Base-by-base conservation (phyloP, 2,113 vertebrate species). In the Tragulus kanchil region DNA sequence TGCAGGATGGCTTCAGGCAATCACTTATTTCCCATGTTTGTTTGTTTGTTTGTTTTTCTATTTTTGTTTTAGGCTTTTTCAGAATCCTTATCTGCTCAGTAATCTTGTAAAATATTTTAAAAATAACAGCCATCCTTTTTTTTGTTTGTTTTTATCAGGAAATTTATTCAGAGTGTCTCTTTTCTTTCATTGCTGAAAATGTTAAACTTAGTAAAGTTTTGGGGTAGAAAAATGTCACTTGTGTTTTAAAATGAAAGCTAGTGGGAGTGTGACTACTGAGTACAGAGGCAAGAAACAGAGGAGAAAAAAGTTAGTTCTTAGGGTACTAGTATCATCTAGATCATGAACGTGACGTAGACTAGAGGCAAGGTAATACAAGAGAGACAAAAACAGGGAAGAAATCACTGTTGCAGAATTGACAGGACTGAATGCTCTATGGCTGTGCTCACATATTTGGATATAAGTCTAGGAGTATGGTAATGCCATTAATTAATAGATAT, bases 21-120 rank as follows among this genome's bases (percentile, higher is more conserved):
- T 58, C 50, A 85, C 16, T 92, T 64, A 26, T 45, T 86, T 67
- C 52, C 26, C 54, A 45, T 17, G 25, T 42, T 45, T 87, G 4
- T 52, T 31, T 26, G 4, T 52, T 31, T 26, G n/a, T 45, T 69
- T 23, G 25, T 5, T 45, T 6, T 26, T 36, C 59, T 36, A 75
- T 85, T 81, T 94, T 84, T 61, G 31, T 67, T 90, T 85, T 5
- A 19, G 17, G 59, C 4, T 23, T 89, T 69, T 81, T 23, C 48
- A 67, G 8, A 95, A 89, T 91, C 56, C 42, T 73, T 61, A 45
- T 58, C 61, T 90, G 52, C 45, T 84, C 61, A 79, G 25, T 62
- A 61, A 82, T 77, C 5, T 64, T 89, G 78, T 50, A 77, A 77
- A 90, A 92, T 77, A 86, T 17, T 94, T 26, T 89, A 79, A 73